These are phyloP conservation scores for Lerema accius DNA, from an alignment of 1,140 invertebrate species.

Conservation along the genomic window DNA sequence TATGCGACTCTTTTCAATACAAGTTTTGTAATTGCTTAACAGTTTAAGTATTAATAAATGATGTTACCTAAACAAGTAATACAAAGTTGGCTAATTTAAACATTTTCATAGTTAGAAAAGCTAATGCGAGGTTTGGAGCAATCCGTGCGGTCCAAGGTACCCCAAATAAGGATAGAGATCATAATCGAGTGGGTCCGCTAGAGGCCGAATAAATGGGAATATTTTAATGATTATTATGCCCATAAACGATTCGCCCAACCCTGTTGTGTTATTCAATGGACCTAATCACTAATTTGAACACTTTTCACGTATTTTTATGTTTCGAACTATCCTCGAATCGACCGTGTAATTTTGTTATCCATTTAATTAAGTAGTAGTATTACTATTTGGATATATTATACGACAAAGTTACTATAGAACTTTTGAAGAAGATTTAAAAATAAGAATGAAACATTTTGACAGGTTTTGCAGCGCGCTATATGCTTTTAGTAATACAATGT, in stretches of 20 bases:
- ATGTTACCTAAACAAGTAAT: no score
- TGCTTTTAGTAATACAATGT: no score
- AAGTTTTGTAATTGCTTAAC: no score
- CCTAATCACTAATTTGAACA: constrained; percentile 63
- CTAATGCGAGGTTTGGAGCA: neutral
- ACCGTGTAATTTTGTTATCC: no score
- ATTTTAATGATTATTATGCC: constrained; percentile 81
- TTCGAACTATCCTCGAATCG: constrained; percentile 5
- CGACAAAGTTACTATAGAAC: no score
- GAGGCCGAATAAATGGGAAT: constrained; percentile 74
- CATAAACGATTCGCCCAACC: constrained; percentile 71
- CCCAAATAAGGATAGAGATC: constrained; percentile 77
- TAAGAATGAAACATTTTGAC: no score
- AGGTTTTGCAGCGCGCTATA: no score
- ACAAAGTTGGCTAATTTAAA: neutral
- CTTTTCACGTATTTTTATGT: constrained; percentile 65
- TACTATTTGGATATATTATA: no score
- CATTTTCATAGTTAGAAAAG: constrained; percentile 5
- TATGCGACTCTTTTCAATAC: no score
- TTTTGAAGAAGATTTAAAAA: no score
- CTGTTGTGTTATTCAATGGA: constrained; percentile 62
- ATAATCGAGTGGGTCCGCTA: constrained; percentile 71
- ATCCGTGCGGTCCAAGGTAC: constrained; percentile 39
- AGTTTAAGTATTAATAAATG: no score
- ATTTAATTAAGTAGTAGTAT: no score